Conservation (phyloP, 2,888 invertebrate genomes). For the Tipula unca region DNA sequence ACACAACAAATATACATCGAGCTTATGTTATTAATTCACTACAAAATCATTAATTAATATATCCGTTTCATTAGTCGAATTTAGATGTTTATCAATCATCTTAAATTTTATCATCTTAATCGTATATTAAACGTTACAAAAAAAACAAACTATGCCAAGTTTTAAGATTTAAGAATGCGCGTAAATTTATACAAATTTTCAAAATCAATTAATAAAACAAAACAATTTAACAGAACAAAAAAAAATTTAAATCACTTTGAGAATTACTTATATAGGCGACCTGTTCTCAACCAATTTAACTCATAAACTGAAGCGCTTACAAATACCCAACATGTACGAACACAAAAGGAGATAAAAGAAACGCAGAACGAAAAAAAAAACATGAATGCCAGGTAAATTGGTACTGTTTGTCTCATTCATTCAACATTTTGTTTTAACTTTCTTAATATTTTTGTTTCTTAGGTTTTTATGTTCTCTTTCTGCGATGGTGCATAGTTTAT, state of each 20-base stretch:
- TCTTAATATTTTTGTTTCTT: not conserved
- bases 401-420: conserved; percentile 16
- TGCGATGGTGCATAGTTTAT: not conserved
- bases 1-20: not conserved
- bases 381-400: conserved; percentile 17
- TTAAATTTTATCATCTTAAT: conserved; percentile 9
- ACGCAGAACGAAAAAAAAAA: not conserved
- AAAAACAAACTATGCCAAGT: not conserved
- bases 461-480: not conserved
- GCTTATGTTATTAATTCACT: not conserved
- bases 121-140: not conserved
- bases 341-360: not conserved
- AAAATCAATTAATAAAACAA: not conserved
- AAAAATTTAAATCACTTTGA: not conserved
- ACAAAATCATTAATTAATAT: conserved; percentile 15
- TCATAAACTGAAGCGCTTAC: conserved; percentile 18
- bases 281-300: conserved; percentile 17
- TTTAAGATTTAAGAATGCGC: not conserved
- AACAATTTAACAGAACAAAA: not conserved
- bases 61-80: not conserved
- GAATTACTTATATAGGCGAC: not conserved
- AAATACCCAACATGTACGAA: not conserved
- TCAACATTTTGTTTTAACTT: not conserved
- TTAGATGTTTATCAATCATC: not conserved
- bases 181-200: not conserved